phyloP scores from a whole-genome alignment of 2,113 vertebrate genomes.

The Tenrec ecaudatus region DNA sequence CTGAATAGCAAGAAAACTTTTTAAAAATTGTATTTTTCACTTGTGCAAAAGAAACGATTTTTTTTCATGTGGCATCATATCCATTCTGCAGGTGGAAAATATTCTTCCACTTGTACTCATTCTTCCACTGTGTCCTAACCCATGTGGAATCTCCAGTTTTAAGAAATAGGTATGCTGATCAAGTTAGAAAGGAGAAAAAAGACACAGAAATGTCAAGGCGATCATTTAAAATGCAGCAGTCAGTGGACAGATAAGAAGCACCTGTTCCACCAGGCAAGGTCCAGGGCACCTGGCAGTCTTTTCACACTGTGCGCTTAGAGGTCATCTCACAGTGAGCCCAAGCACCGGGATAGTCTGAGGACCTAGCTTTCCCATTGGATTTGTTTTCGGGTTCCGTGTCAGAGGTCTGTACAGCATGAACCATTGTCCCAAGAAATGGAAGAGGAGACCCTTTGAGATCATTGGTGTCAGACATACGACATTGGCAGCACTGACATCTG shows the following conservation, averaged over 20 bases:
- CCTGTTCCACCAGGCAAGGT: constrained; percentile 52
- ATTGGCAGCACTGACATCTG: neutral
- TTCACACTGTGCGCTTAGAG: neutral
- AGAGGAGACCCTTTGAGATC: neutral
- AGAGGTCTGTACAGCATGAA: neutral
- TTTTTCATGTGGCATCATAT: neutral
- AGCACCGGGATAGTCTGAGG: neutral
- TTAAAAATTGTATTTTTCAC: neutral
- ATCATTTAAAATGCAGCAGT: constrained; percentile 9
- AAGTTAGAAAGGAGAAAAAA: constrained; percentile 15
- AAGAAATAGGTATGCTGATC: constrained; percentile 25
- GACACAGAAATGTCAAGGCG: neutral
- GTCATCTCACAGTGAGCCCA: neutral
- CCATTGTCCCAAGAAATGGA: neutral
- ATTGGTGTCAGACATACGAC: neutral
- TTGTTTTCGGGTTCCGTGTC: neutral
- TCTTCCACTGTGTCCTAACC: neutral
- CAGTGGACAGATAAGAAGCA: neutral
- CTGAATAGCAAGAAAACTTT: too few relatives aligned
- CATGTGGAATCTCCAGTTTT: constrained; percentile 28
- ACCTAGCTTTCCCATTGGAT: neutral
- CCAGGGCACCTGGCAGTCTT: constrained; percentile 20
- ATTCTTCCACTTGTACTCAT: neutral
- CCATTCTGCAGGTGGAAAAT: neutral
- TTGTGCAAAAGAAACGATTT: neutral